Conservation (phyloP, 2,113 vertebrate genomes). For the Clarias batrachus region DNA sequence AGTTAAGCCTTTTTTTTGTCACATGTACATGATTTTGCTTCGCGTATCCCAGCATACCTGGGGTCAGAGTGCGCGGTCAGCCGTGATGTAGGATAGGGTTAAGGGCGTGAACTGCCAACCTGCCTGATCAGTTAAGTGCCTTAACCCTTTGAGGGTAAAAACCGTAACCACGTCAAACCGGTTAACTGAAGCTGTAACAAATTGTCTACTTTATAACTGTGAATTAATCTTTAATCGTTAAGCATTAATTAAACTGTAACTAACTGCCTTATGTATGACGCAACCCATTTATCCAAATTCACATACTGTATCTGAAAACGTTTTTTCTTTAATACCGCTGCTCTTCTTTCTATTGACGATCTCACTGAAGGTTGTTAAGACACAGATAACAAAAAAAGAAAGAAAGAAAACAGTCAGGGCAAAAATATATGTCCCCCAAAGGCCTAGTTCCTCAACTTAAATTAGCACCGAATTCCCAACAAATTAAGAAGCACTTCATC, state of each 20-base stretch:
- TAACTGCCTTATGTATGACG: not conserved
- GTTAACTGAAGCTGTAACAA: no score
- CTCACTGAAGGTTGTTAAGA: not conserved
- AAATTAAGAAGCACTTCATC: conserved; percentile 39
- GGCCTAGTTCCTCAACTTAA: not conserved
- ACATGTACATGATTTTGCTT: no score
- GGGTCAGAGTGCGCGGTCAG: no score
- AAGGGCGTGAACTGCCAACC: no score
- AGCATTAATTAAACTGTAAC: not conserved
- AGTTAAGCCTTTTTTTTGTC: no score
- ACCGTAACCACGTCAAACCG: no score
- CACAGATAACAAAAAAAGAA: not conserved
- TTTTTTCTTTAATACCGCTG: not conserved
- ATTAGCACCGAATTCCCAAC: not conserved
- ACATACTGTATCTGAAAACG: not conserved
- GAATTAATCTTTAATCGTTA: not conserved
- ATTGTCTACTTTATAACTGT: not conserved
- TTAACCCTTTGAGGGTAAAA: no score
- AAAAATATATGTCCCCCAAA: not conserved
- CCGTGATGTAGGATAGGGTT: no score
- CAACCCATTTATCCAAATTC: not conserved
- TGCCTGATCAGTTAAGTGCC: no score
- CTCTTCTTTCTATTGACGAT: not conserved
- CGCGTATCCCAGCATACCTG: no score
- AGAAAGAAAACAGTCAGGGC: not conserved